Evolutionary conservation across 2,113 vertebrate species (phyloP), one percentile per base, ranked within the genome.

Genomic region (Coptodon bakossiorum): DNA sequence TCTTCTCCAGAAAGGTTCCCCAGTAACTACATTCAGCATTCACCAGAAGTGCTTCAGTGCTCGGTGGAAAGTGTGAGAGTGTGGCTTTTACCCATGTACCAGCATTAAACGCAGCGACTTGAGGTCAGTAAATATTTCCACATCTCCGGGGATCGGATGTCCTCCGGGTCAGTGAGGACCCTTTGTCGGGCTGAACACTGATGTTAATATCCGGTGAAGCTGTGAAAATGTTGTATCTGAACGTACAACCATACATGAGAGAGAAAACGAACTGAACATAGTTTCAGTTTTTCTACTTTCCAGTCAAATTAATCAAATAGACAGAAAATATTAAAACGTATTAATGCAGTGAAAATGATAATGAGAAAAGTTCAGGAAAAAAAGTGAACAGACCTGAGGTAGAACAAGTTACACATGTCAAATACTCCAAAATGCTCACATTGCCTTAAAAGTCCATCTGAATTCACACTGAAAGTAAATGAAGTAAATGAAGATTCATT

Each of bases 231-330:
- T 7, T 59, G 57, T 34, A 3, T n/a, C 31, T 66, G 1, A 61
- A 31, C 17, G 29, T 63, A 0, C 17, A 19, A 6, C 16, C 3
- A 5, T 19, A 6, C 29, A 34, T 7, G 54, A 27, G 24, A 19
- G 59, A 1, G 61, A 34, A 36, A 36, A 4, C 1, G 3, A 43
- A 71, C 66, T 16, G 66, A 43, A 38, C 8, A 13, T 40, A 71
- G 2, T 71, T 71, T 3, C 36, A 71, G 19, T 40, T 68, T 40
- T 40, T 40, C 10, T 31, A 16, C 27, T 50, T 50, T 78, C 27
- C 27, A 7, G 16, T 50, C 71, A 31, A 50, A 31, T 50, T 0
- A 78, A n/a, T 50, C 40, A 50, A 50, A 6, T 1, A 7, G 24
- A 78, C 43, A 31, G 45, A n/a, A 79, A 9, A 52, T 31, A 31